Percentiles rank a stretch among this genome's conserved stretches.
phyloP scores from a whole-genome alignment of 2,888 invertebrate species.

The Caradrina clavipalpis region DNA sequence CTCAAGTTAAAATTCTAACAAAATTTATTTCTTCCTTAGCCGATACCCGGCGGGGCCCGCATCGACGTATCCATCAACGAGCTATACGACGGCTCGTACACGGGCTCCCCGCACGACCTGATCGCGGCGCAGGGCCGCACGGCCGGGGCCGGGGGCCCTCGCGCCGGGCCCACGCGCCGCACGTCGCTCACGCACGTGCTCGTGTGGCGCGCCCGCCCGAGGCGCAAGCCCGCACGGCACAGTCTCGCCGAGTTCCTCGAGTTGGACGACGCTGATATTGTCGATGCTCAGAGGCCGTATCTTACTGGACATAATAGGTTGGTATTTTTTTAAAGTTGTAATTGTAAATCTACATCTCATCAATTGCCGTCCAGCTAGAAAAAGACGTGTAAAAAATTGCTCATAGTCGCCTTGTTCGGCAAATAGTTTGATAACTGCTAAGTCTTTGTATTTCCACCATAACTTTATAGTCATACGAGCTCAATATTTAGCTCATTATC shows the following conservation, averaged over 20 bases:
- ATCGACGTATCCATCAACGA: slow-evolving; percentile 99
- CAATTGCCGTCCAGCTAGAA: too few species aligned
- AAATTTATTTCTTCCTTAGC: slow-evolving; percentile 79
- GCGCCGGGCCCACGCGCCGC: slow-evolving; percentile 95
- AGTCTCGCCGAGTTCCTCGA: slow-evolving; percentile 97
- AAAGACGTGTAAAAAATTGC: too few species aligned
- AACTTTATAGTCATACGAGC: neutral
- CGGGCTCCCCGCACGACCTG: slow-evolving; percentile 97
- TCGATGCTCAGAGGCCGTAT: slow-evolving; percentile 96
- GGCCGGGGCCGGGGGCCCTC: slow-evolving; percentile 92
- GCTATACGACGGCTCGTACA: slow-evolving; percentile 98
- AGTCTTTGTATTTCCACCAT: too few species aligned
- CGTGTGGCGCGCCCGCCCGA: slow-evolving; percentile 95
- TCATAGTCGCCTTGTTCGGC: too few species aligned
- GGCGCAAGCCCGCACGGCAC: slow-evolving; percentile 92
- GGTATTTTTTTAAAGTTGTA: slow-evolving; percentile 5
- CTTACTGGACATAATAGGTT: slow-evolving; percentile 97
- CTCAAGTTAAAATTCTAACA: too few species aligned
- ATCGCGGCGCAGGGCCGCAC: slow-evolving; percentile 94
- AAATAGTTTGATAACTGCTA: too few species aligned
- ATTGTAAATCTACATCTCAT: too few species aligned
- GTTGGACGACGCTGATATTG: slow-evolving; percentile 94
- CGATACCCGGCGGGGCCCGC: slow-evolving; percentile 94
- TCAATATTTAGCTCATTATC: neutral
- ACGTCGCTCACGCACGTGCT: slow-evolving; percentile 95